Evolutionary conservation across 2,888 invertebrate genomes (phyloP).

Genomic region (Eledona agricola): DNA sequence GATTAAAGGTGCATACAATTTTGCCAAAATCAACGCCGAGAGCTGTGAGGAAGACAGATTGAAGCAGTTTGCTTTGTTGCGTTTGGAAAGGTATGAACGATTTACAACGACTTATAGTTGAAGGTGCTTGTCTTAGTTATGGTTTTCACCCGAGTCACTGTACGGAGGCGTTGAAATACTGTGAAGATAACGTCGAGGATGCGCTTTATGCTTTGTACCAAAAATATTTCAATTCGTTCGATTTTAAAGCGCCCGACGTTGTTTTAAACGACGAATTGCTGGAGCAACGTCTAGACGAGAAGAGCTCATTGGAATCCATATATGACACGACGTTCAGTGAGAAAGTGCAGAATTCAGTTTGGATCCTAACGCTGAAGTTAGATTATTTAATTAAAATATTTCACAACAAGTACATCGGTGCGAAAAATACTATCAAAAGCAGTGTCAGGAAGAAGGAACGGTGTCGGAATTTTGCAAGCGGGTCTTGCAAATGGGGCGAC

Average conservation of each 20-base stretch:
- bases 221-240: constrained; percentile 71
- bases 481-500: constrained; percentile 74
- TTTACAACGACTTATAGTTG: constrained; percentile 69
- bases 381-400: constrained; percentile 69
- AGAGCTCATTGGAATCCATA: constrained; percentile 78
- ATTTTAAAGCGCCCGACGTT: constrained; percentile 50
- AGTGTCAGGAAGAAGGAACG: constrained; percentile 66
- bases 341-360: constrained; percentile 74
- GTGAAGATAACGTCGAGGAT: constrained; percentile 74
- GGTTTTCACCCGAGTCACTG: constrained; percentile 81
- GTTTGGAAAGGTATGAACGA: constrained; percentile 71
- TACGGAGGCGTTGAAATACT: constrained; percentile 74
- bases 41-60: constrained; percentile 70
- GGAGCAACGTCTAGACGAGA: constrained; percentile 76
- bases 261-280: constrained; percentile 66
- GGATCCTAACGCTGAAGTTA: constrained; percentile 74
- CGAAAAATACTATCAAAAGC: constrained; percentile 56
- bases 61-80: constrained; percentile 74
- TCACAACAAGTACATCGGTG: constrained; percentile 61
- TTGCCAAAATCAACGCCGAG: constrained; percentile 68
- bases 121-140: constrained; percentile 65
- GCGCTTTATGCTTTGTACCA: constrained; percentile 75
- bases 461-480: constrained; percentile 71
- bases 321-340: constrained; percentile 76
- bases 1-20: constrained; percentile 77